Base-by-base conservation (phyloP, 1,140 invertebrate genomes). In the Trachymyrmex septentrionalis region DNA sequence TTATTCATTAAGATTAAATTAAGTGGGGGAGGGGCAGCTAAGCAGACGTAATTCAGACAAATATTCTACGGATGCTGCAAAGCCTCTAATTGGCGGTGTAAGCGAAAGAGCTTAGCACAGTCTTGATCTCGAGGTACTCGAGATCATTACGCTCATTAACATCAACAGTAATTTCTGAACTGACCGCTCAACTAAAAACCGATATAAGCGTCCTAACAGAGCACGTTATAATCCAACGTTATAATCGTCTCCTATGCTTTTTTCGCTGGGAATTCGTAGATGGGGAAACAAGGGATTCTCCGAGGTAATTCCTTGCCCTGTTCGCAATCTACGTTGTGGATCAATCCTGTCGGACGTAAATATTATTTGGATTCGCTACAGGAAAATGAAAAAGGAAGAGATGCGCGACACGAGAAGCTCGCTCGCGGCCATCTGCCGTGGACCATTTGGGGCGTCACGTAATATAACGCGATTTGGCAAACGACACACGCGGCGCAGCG, bases 21-120 rank as follows among this genome's bases (percentile, higher is more conserved):
- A 34, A 34, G 30, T 34, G 30, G 30, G 5, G 30, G 5, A 0
- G 5, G 6, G 30, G 30, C 3, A 30, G 30, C 30, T 30, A 30
- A 30, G 0, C 30, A 30, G 30, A 30, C 30, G 3, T 30, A 30
- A 30, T 71, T 81, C 64, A 53, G 21, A 2, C 21, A 16, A 1
- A 81, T 27, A 71, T 55, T 19, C 59, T 24, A 30, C 27, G 19
- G 53, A 3, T 12, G n/a, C n/a, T 12, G n/a, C n/a, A 3, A 14
- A 53, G 50, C 16, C 78, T 55, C 64, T 81, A 81, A 81, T 81
- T 71, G 66, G 78, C 78, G 64, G 64, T 81, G 66, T 71, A 71
- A 81, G 64, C 64, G 53, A 81, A 81, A 81, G 78, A 48, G 44
- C 78, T 81, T 81, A 57, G 71, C 59, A 71, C 34, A 81, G 59